Evolutionary conservation across 2,113 vertebrate species (phyloP).

Genomic region (Aptenodytes patagonicus): DNA sequence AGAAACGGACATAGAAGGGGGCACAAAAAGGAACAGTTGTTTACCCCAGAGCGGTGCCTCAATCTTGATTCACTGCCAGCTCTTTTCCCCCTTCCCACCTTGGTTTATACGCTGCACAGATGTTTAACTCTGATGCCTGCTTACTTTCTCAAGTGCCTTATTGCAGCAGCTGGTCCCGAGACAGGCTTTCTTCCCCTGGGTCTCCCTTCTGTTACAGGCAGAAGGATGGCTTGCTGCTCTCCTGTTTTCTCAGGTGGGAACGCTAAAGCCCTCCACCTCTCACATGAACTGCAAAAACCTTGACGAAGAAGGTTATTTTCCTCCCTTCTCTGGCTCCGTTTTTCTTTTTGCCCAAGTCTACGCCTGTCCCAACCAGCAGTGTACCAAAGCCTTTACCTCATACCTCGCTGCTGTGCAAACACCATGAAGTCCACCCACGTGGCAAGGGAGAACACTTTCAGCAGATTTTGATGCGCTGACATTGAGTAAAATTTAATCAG

Average conservation of each 20-base stretch:
- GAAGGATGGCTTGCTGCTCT: neutral
- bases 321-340: neutral
- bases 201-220: neutral
- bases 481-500: neutral
- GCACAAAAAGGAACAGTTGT: neutral
- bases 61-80: neutral
- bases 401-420: fast-evolving
- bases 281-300: neutral
- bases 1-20: fast-evolving
- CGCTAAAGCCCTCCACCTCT: neutral
- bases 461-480: neutral
- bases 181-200: neutral
- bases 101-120: neutral
- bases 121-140: neutral
- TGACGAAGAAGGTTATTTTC: neutral
- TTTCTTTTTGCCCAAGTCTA: too few relatives aligned
- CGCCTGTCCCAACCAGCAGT: neutral
- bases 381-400: fast-evolving
- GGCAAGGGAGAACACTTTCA: fast-evolving
- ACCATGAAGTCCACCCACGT: fast-evolving
- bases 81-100: neutral
- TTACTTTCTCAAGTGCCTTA: neutral
- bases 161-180: neutral
- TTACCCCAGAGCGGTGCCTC: neutral
- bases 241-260: neutral